Conservation (phyloP, 2,888 invertebrate genomes). For the Panzeria rudis region DNA sequence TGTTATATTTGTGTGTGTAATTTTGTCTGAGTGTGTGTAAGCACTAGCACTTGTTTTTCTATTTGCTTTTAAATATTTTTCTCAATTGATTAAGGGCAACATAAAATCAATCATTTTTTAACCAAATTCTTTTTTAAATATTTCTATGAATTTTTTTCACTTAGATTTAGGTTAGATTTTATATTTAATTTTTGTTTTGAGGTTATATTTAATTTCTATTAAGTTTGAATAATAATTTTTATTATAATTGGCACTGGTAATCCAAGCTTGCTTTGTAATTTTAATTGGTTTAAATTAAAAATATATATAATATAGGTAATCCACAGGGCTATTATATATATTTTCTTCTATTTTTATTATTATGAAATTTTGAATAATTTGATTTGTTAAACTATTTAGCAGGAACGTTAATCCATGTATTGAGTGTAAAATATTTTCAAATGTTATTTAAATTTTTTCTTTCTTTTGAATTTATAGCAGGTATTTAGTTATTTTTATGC, state of each 20-base stretch:
- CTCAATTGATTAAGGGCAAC: slow-evolving; percentile 38
- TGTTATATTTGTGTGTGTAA: slow-evolving; percentile 37
- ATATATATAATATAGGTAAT: slow-evolving; percentile 77
- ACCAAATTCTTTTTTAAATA: slow-evolving; percentile 25
- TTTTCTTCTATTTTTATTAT: slow-evolving; percentile 59
- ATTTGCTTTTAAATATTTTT: slow-evolving; percentile 24
- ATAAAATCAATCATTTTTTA: slow-evolving; percentile 63
- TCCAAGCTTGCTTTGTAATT: slow-evolving; percentile 76
- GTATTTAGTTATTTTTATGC: slow-evolving; percentile 70
- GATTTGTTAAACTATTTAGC: slow-evolving; percentile 70
- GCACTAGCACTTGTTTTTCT: slow-evolving; percentile 36
- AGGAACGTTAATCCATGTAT: slow-evolving; percentile 82
- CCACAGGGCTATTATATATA: slow-evolving; percentile 75
- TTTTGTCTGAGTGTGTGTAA: slow-evolving; percentile 21
- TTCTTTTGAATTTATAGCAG: slow-evolving; percentile 65
- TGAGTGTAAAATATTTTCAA: slow-evolving; percentile 71
- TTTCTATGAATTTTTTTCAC: slow-evolving; percentile 9
- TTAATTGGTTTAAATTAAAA: slow-evolving; percentile 48
- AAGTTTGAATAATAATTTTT: slow-evolving; percentile 45
- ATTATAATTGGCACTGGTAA: slow-evolving; percentile 82
- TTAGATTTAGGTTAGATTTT: slow-evolving; percentile 27
- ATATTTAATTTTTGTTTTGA: slow-evolving; percentile 40
- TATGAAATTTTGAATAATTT: slow-evolving; percentile 69
- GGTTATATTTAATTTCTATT: slow-evolving; percentile 62
- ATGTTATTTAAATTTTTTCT: slow-evolving; percentile 54